Evolutionary conservation across 2,888 invertebrate genomes (phyloP).

Genomic region (Trachelus stipa): DNA sequence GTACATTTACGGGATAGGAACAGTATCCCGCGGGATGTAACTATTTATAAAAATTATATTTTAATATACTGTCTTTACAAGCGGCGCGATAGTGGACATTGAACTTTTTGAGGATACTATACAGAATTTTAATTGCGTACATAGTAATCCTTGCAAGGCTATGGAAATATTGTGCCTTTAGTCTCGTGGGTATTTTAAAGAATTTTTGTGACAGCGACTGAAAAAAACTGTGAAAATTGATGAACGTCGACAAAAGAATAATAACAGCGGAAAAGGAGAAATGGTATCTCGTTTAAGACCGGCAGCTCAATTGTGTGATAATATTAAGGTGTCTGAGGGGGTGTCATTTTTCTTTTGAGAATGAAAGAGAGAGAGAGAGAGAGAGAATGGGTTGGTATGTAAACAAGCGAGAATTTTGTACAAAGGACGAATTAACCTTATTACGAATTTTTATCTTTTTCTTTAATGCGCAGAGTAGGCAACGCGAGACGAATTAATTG

Average conservation of each 20-base stretch:
- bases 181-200: background rate
- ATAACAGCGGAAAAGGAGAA: background rate
- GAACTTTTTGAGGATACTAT: background rate
- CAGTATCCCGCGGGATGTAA: background rate
- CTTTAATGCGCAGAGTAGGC: background rate
- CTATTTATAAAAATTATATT: constrained; percentile 53
- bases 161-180: constrained; percentile 47
- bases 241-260: background rate
- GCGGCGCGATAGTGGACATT: constrained; percentile 32
- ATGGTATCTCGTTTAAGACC: background rate
- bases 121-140: background rate
- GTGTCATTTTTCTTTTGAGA: constrained; percentile 7
- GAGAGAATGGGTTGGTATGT: constrained; percentile 22
- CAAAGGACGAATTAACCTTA: background rate
- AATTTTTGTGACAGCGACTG: background rate
- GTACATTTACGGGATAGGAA: background rate
- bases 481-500: constrained; percentile 34
- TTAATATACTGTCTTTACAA: constrained; percentile 44
- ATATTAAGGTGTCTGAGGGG: background rate
- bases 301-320: background rate
- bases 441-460: background rate
- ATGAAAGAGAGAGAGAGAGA: constrained; percentile 25
- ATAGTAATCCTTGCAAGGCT: constrained; percentile 25
- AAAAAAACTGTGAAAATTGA: background rate
- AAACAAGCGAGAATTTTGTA: background rate